Base-by-base conservation (phyloP, 2,888 invertebrate genomes). In the Cephalotes varians region DNA sequence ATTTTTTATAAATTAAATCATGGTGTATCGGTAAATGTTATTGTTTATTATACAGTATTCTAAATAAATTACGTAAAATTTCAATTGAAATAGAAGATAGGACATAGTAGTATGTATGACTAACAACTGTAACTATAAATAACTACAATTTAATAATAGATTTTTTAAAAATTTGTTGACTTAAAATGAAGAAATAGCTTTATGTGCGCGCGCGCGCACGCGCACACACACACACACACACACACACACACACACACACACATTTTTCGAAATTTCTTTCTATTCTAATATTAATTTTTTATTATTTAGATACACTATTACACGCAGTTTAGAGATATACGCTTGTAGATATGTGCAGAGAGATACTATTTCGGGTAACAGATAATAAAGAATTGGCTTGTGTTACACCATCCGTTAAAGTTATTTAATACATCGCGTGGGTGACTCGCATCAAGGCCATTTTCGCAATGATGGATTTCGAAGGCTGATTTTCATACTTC, bases 391-490 rank as follows among this genome's bases (percentile, higher is more conserved):
- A 49, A 31, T 64, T 56, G n/a, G 10, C 40, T 28, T 51, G 51
- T 62, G 74, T 77, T 51, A 31, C 40, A 28, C 15, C 56, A 56
- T 37, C 18, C 12, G 40, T 67, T 54, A 44, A 44, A 69, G 67
- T 37, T 69, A 44, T 56, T 69, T 77, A 44, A 69, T 77, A 54
- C 40, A 44, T 69, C 15, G 54, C 69, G 77, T 77, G 54, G 77
- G 77, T 77, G 77, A 44, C 54, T 77, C 31, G 54, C 69, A 77
- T 77, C 77, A 69, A 77, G 77, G 77, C 54, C 69, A 67, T 69
- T 69, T 77, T 77, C 44, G 77, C 44, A 77, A 77, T 37, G 60
- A 21, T 12, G 28, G 65, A 77, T 77, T 77, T 77, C 44, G 54
- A 69, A 77, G 56, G 77, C 69, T 77, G 69, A 21, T 77, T 77